Evolutionary conservation across 2,888 invertebrate species (phyloP), one percentile per base, ranked within the genome.

Genomic region (Parochlus steinenii): DNA sequence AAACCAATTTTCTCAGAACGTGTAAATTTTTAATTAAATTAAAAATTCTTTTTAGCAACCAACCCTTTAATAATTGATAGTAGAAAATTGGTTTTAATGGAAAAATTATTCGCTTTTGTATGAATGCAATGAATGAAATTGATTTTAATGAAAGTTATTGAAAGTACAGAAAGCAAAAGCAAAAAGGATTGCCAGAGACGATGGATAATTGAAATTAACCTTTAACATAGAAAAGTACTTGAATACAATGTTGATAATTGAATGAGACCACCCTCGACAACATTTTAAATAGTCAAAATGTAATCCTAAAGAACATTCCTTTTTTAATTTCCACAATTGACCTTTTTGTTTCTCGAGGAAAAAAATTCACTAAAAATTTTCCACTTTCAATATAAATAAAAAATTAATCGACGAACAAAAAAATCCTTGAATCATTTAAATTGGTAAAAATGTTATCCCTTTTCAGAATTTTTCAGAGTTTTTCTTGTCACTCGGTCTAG

Each of bases 391-490:
- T 36, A 24, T 30, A 24, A 36, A 36, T 36, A 30, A 36, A 36
- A 36, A 36, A 30, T 30, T 35, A 35, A 35, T 35, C 34, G 28
- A 28, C 18, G 20, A 27, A 35, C 30, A 36, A 34, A 19, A n/a
- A 18, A 3, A 15, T n/a, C n/a, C n/a, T n/a, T n/a, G n/a, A n/a
- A n/a, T n/a, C n/a, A n/a, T n/a, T n/a, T n/a, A n/a, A n/a, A n/a
- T n/a, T 28, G 28, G 28, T 34, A 25, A 36, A 36, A 36, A 30
- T 36, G 30, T 30, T 30, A 24, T 35, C 18, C 18, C 7, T 19
- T 14, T 31, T 26, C 12, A 32, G 12, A 23, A 10, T 20, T 14
- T 16, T 30, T 15, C 10, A 5, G 7, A 6, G 8, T 28, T 22
- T 35, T 22, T 14, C n/a, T 17, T 19, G 6, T 5, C n/a, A 7